Conservation (phyloP, 2,113 vertebrate species). For the Vulpes ferrilata region DNA sequence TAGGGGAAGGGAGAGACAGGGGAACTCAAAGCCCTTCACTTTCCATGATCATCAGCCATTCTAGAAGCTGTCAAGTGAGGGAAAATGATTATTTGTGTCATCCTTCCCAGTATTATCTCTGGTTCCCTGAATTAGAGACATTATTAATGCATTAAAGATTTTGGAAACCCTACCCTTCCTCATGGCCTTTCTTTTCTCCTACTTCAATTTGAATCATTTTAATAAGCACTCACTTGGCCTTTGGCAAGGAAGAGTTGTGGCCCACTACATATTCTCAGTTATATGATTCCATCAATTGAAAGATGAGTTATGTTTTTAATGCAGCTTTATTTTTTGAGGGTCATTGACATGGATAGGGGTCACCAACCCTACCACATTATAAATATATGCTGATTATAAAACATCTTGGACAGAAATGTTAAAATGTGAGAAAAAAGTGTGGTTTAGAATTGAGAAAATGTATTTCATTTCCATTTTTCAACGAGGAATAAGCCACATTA, state of each 20-base stretch:
- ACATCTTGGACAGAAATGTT: neutral
- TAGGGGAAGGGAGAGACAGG: neutral
- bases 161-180: neutral
- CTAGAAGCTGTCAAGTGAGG: neutral
- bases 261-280: neutral
- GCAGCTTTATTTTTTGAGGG: neutral
- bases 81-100: neutral
- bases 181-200: neutral
- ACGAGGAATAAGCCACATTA: neutral
- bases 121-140: neutral
- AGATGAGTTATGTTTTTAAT: neutral
- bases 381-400: neutral
- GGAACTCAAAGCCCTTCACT: neutral
- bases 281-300: neutral
- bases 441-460: neutral
- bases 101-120: neutral
- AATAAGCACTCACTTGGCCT: neutral
- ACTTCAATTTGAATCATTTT: constrained; percentile 16
- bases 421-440: neutral
- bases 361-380: neutral
- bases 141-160: neutral
- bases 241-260: neutral
- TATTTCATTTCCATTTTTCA: constrained; percentile 31
- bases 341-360: neutral
- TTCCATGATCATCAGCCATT: neutral